Evolutionary conservation across 2,113 vertebrate species (phyloP).

Genomic region (Lophochroa leadbeateri): DNA sequence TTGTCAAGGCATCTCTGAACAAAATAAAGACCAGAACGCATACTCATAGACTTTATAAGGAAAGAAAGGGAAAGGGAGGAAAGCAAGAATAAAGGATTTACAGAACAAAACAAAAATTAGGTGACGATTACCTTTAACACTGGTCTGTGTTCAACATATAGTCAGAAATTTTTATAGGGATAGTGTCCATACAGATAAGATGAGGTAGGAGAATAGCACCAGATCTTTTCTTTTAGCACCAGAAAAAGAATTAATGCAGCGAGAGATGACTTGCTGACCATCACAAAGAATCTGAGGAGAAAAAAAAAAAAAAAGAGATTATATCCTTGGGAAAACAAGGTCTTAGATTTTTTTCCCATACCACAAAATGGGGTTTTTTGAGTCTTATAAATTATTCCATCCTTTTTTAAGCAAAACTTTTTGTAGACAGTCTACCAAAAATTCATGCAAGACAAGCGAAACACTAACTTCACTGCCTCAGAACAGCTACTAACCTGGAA

Average conservation of each 20-base stretch:
- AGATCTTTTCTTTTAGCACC: background rate
- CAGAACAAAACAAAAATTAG: background rate
- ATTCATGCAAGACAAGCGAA: background rate
- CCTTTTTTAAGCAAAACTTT: background rate
- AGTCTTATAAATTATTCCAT: background rate
- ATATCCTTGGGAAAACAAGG: background rate
- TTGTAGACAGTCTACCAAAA: background rate
- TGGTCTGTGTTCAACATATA: background rate
- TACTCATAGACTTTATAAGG: background rate
- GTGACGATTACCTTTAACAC: background rate
- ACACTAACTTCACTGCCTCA: background rate
- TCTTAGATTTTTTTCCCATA: background rate
- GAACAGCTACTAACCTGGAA: background rate
- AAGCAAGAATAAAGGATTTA: background rate
- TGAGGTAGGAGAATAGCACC: background rate
- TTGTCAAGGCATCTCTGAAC: constrained; percentile 30
- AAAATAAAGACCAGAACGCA: background rate
- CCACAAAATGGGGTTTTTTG: background rate
- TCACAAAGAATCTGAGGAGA: background rate
- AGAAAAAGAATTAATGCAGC: background rate
- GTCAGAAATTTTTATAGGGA: background rate
- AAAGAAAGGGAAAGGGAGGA: background rate
- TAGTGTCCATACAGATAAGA: background rate
- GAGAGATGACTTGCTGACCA: background rate
- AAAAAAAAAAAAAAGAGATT: background rate